Evolutionary conservation across 2,888 invertebrate genomes (phyloP), one percentile per base, ranked within the genome.

Genomic region (Pristionchus entomophagus): DNA sequence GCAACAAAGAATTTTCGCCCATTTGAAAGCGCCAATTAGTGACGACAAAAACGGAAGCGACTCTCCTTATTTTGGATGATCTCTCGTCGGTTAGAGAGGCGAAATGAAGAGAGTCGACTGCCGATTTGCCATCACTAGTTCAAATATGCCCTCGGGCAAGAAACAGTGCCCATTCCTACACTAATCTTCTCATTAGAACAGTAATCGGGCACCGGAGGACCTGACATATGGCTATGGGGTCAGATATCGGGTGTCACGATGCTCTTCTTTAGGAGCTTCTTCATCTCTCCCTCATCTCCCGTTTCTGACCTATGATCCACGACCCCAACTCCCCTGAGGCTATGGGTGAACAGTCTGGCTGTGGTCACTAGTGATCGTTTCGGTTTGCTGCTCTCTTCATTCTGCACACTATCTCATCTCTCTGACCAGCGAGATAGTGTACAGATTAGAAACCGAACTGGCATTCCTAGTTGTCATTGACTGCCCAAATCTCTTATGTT

Each of bases 151-250:
- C n/a, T n/a, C n/a, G n/a, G n/a, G n/a, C n/a, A n/a, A 59, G 62
- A 62, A 32, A 29, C 62, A 35, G 19, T 35, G 29, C 29, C 59
- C 29, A 6, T 2, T 56, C 56, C 56, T 19, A 62, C 26, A 26
- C 62, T 26, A 45, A 45, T 62, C 62, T 26, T 8, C 62, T 62
- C 62, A 62, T 62, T 69, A 69, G 41, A 69, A 69, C 69, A 69
- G 69, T 69, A 69, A 62, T 32, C 29, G 12, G 17, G 62, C 32
- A 62, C 62, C 29, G 32, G 17, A 12, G 17, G 29, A n/a, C n/a
- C n/a, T n/a, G 3, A 62, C 62, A 62, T 62, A 62, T 62, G 62
- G 62, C 62, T n/a, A n/a, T n/a, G n/a, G 19, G 62, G 29, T 14
- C 29, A 62, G 29, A 62, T 10, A 62, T 62, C 62, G 62, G 62